A percentile compares a stretch with the other conserved stretches of the same genome.
Evolutionary conservation across 2,888 invertebrate species (phyloP).

Genomic region (Meghimatium bilineatum): DNA sequence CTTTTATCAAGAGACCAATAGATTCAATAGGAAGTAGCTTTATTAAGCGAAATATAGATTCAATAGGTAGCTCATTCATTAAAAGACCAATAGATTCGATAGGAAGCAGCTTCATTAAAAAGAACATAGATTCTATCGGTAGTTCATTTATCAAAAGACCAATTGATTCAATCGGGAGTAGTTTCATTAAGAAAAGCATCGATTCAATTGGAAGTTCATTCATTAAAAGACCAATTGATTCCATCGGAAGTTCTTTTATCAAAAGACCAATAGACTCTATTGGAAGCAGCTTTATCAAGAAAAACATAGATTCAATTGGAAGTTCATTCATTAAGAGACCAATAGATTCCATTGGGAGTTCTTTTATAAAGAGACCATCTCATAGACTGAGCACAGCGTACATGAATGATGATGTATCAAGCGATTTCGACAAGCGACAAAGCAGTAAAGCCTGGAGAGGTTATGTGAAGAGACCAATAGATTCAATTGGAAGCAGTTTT

Average conservation of each 20-base stretch:
- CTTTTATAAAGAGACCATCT: conserved; percentile 4
- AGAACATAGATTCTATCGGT: conserved; percentile 18
- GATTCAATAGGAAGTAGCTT: conserved; percentile 37
- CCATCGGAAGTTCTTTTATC: conserved; percentile 33
- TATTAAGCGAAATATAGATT: conserved; percentile 22
- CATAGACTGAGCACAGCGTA: too few species aligned
- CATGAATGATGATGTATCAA: conserved; percentile 24
- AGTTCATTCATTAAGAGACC: conserved; percentile 30
- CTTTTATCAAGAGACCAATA: conserved; percentile 22
- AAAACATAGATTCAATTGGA: conserved; percentile 35
- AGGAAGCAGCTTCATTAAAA: conserved; percentile 36
- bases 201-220: conserved; percentile 18
- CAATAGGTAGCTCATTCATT: conserved; percentile 30
- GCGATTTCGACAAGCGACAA: conserved; percentile 20
- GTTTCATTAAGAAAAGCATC: conserved; percentile 29
- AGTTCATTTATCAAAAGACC: conserved; percentile 36
- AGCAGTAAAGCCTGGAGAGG: too few species aligned
- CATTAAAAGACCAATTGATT: conserved; percentile 21
- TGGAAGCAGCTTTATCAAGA: conserved; percentile 33
- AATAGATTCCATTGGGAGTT: conserved; percentile 23
- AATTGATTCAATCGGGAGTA: conserved; percentile 35
- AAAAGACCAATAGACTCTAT: conserved; percentile 26
- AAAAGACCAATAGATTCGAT: conserved; percentile 28
- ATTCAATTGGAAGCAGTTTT: conserved; percentile 32
- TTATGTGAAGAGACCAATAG: conserved; percentile 11